Percentiles rank a stretch among this genome's conserved stretches.
Evolutionary conservation across 2,888 invertebrate genomes (phyloP).

Genomic region (Halocaridina rubra): DNA sequence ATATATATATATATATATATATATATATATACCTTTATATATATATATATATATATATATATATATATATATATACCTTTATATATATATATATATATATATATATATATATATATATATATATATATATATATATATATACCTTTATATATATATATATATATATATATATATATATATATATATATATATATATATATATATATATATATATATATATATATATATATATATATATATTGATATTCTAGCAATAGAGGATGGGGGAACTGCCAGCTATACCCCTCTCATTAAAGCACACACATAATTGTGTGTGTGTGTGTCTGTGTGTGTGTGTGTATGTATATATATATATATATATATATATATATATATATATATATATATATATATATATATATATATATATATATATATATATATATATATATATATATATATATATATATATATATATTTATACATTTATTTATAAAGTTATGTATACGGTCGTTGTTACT

Average conservation of each 20-base stretch:
- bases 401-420: background rate
- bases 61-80: background rate
- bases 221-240: background rate
- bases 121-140: constrained; percentile 14
- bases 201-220: background rate
- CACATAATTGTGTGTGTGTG: no score
- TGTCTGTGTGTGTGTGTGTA: no score
- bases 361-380: background rate
- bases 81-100: background rate
- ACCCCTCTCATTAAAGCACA: no score
- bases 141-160: background rate
- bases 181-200: background rate
- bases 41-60: constrained; percentile 6
- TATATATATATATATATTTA: constrained; percentile 11
- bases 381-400: background rate
- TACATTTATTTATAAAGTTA: background rate
- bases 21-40: constrained; percentile 14
- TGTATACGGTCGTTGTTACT: background rate
- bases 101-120: background rate
- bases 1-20: constrained; percentile 23
- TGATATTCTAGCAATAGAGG: no score
- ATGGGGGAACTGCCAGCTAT: no score
- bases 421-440: constrained; percentile 2
- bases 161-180: background rate
- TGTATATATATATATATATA: background rate